Base-by-base conservation (phyloP, 2,888 invertebrate species). In the Thereva nobilitata region DNA sequence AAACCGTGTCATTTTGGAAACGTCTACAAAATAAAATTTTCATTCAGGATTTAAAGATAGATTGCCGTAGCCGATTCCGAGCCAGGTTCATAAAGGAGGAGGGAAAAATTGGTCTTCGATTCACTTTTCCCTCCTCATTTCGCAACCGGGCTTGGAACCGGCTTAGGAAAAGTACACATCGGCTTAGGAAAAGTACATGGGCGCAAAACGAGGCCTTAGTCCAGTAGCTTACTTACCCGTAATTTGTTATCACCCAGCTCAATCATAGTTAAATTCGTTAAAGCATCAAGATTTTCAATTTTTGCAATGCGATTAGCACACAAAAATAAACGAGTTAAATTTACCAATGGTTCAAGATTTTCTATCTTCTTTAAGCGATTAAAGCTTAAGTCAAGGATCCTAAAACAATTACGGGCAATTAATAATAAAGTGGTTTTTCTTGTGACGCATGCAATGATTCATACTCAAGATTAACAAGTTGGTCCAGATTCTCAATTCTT, bases 171-270 rank as follows among this genome's bases (percentile, higher is more conserved):
- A n/a, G n/a, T n/a, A n/a, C n/a, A n/a, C n/a, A n/a, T n/a, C n/a
- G n/a, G n/a, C n/a, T n/a, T n/a, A n/a, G n/a, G n/a, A n/a, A n/a
- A n/a, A n/a, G n/a, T n/a, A n/a, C n/a, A n/a, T n/a, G n/a, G n/a
- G n/a, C n/a, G 23, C 23, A 23, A 23, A 23, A 23, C 23, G 23
- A 23, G 7, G 23, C 41, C 44, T 5, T 54, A 34, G 50, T 57
- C 38, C 4, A 40, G 52, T 7, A 59, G 6, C 41, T 42, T 59
- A 78, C 82, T 79, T 82, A 92, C 92, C 79, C 93, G 85, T 73
- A 97, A 87, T 78, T 89, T 91, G 79, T 99, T 99, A 74, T 97
- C 95, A 0, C 99, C 99, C 64, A 99, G 82, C 79, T 99, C 99
- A 5, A 99, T 81, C 78, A 94, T 84, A 50, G 89, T 90, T 47